phyloP scores from a whole-genome alignment of 2,113 vertebrate genomes.

The Dasyurus viverrinus region DNA sequence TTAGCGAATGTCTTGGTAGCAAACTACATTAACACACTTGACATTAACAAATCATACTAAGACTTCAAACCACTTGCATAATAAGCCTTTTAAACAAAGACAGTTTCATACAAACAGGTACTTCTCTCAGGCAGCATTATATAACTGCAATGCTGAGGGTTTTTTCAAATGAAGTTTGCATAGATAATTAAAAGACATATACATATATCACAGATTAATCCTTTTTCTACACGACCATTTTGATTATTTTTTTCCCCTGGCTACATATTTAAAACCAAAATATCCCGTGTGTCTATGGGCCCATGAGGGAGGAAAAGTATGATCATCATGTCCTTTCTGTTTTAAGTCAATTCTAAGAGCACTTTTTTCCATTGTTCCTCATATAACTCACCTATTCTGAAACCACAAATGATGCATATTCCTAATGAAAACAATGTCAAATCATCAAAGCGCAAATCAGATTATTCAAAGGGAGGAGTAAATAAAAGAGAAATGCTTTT shows the following conservation, averaged over 20 bases:
- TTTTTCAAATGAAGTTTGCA: constrained; percentile 38
- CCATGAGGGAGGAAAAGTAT: background rate
- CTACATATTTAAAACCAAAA: background rate
- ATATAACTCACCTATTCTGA: constrained; percentile 26
- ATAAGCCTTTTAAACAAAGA: constrained; percentile 4
- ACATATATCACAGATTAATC: background rate
- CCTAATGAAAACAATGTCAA: constrained; percentile 61
- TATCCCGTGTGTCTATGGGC: background rate
- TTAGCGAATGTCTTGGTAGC: constrained; percentile 19
- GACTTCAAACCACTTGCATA: background rate
- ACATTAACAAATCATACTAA: constrained; percentile 27
- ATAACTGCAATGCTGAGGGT: background rate
- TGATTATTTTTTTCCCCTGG: background rate
- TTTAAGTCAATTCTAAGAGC: constrained; percentile 1
- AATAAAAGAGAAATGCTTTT: background rate
- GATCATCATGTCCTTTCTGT: background rate
- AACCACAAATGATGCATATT: constrained; percentile 46
- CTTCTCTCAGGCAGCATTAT: background rate
- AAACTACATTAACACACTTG: background rate
- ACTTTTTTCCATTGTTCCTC: constrained; percentile 23
- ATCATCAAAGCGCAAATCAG: constrained; percentile 40
- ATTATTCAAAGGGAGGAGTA: constrained; percentile 27
- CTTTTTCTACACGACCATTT: background rate
- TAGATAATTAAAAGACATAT: constrained; percentile 13
- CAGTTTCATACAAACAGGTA: background rate